A percentile compares a stretch with the other conserved stretches of the same genome.
Conservation (phyloP, 1,140 invertebrate species). For the Procambarus clarkii region DNA sequence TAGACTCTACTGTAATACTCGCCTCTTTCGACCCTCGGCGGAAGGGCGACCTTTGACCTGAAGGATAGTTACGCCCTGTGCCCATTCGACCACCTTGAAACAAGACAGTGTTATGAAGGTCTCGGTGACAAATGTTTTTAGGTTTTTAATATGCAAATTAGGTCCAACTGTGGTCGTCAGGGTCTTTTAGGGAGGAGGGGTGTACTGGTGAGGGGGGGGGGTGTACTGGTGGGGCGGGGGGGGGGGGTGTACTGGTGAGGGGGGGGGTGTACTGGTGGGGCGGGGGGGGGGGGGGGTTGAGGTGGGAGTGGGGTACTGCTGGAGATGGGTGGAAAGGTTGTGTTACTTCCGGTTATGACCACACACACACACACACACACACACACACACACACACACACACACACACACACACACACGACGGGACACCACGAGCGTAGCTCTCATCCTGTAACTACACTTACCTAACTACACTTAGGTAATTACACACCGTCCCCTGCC, state of each 20-base stretch:
- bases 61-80: not conserved
- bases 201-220: not conserved
- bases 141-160: slow-evolving; percentile 56
- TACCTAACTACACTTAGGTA: too few species aligned
- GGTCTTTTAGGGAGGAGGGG: not conserved
- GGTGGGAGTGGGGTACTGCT: too few species aligned
- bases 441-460: too few species aligned
- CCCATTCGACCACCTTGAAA: slow-evolving; percentile 28
- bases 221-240: not conserved
- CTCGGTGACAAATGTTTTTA: slow-evolving; percentile 60
- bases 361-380: too few species aligned
- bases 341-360: too few species aligned
- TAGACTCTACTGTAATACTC: not conserved
- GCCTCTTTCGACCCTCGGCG: not conserved
- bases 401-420: too few species aligned
- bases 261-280: too few species aligned
- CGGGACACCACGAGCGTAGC: too few species aligned
- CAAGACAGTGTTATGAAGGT: slow-evolving; percentile 44
- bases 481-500: not conserved
- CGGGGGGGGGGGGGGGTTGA: too few species aligned
- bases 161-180: slow-evolving; percentile 40
- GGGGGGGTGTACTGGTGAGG: not conserved
- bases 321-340: too few species aligned
- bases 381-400: too few species aligned
- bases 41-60: slow-evolving; percentile 10